These are phyloP conservation scores for Lota lota DNA, from an alignment of 2,113 vertebrate genomes.

Conservation along the genomic window DNA sequence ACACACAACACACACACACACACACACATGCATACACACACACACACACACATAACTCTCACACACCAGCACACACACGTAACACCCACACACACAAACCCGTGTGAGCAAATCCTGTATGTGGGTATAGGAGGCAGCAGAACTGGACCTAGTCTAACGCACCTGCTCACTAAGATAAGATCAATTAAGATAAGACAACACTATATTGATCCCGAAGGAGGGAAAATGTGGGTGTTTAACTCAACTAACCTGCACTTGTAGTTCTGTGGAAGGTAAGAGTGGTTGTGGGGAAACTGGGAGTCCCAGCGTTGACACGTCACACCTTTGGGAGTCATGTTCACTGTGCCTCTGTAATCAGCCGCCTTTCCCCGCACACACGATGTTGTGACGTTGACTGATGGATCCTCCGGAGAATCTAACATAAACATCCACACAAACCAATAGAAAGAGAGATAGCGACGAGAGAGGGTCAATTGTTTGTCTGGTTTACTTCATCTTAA, in stretches of 20 bases:
- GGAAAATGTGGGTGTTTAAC: neutral
- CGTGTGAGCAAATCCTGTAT: no score
- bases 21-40: no score
- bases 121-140: no score
- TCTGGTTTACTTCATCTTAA: neutral
- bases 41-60: no score
- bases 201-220: neutral
- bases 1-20: neutral
- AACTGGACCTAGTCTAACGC: conserved; percentile 6
- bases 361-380: conserved; percentile 84
- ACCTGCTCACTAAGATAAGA: conserved; percentile 8
- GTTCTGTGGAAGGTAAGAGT: conserved; percentile 87
- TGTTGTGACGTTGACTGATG: conserved; percentile 63
- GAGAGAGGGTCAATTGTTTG: neutral
- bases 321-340: conserved; percentile 86
- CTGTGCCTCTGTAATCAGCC: conserved; percentile 81
- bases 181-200: neutral
- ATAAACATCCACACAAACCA: conserved; percentile 5
- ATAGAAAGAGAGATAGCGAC: conserved; percentile 11
- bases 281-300: conserved; percentile 88
- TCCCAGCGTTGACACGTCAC: conserved; percentile 91
- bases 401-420: conserved; percentile 49
- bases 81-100: no score
- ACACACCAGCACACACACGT: no score
- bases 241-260: conserved; percentile 96